Evolutionary conservation across 2,888 invertebrate genomes (phyloP).

Genomic region (Adela reaumurella): DNA sequence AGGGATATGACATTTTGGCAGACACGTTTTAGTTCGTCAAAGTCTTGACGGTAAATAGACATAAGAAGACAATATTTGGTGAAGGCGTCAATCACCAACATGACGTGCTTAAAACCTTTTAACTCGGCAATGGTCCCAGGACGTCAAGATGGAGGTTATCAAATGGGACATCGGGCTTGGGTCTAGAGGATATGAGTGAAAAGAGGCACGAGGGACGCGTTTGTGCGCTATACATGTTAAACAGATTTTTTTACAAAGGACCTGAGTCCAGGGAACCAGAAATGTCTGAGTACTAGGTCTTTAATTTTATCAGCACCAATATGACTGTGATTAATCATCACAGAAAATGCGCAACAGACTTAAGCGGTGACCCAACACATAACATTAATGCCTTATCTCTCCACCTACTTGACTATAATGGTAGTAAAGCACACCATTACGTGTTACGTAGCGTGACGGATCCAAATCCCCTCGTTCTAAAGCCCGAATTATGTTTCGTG

Average conservation of each 20-base stretch:
- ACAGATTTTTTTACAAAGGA: slow-evolving; percentile 11
- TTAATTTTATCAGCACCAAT: slow-evolving; percentile 12
- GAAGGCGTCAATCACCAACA: too few relatives aligned
- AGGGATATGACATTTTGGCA: too few relatives aligned
- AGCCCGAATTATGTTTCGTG: neutral
- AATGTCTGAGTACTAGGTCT: slow-evolving; percentile 9
- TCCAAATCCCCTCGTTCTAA: slow-evolving; percentile 1
- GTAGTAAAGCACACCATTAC: neutral
- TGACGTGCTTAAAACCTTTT: slow-evolving; percentile 4
- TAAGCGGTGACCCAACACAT: slow-evolving; percentile 12
- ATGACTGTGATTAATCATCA: slow-evolving; percentile 14
- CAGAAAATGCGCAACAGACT: slow-evolving; percentile 14
- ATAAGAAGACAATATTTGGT: slow-evolving; percentile 14
- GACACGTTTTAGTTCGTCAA: too few relatives aligned
- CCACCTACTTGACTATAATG: neutral
- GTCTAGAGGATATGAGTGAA: slow-evolving; percentile 3
- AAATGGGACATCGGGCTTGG: slow-evolving; percentile 3
- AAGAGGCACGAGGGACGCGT: slow-evolving; percentile 1
- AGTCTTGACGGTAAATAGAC: slow-evolving; percentile 13
- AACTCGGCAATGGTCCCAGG: slow-evolving; percentile 1
- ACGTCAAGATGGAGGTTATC: slow-evolving; percentile 1
- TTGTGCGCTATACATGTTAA: slow-evolving; percentile 3
- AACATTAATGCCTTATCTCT: slow-evolving; percentile 3
- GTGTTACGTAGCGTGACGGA: neutral
- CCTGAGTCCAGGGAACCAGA: slow-evolving; percentile 3